Conservation (phyloP, 2,113 vertebrate genomes). For the Irena cyanogastra region DNA sequence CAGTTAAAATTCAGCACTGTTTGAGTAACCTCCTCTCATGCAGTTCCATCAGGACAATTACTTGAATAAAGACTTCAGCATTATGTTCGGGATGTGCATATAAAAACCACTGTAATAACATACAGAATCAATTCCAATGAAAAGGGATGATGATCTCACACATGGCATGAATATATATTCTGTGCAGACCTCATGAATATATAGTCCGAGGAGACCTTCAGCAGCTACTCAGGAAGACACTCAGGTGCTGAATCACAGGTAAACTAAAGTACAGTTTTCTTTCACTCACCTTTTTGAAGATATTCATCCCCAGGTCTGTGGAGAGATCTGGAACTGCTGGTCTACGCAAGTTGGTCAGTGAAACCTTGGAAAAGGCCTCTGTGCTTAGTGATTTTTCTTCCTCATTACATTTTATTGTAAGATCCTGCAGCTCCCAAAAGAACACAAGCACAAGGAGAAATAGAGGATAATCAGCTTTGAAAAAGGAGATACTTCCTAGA, state of each 20-base stretch:
- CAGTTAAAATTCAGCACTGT: neutral
- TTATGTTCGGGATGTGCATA: neutral
- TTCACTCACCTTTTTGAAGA: conserved; percentile 91
- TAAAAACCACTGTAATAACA: neutral
- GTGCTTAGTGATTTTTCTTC: conserved; percentile 90
- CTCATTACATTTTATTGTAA: conserved; percentile 94
- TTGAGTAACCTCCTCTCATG: neutral
- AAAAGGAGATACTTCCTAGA: neutral
- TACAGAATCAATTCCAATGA: neutral
- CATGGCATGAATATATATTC: neutral
- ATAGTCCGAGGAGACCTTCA: neutral
- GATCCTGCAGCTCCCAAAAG: conserved; percentile 78
- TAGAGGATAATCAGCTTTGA: neutral
- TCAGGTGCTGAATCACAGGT: neutral
- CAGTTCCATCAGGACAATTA: neutral
- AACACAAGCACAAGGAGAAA: neutral
- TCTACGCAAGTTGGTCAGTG: conserved; percentile 90
- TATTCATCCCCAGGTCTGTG: conserved; percentile 93
- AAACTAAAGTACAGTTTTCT: neutral
- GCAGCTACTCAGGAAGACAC: neutral
- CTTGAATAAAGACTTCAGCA: neutral
- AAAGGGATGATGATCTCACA: neutral
- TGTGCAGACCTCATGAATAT: neutral
- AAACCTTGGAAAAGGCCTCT: conserved; percentile 92
- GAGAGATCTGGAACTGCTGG: conserved; percentile 94